Evolutionary conservation across 2,113 vertebrate genomes (phyloP), one percentile per base, ranked within the genome.

Genomic region (Paradisaea rubra): DNA sequence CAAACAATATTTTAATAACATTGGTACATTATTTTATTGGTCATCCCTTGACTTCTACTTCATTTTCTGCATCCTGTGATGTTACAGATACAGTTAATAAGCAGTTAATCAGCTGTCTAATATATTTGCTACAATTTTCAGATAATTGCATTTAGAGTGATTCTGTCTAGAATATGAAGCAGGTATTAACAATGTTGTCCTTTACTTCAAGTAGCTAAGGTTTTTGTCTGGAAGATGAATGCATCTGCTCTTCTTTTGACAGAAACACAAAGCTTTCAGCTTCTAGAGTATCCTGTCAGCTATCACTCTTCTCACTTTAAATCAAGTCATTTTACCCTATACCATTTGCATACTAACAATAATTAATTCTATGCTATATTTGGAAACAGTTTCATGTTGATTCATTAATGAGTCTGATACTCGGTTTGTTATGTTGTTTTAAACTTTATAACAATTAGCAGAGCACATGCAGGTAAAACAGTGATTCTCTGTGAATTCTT

Each of bases 361-460:
- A 97, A 98, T 98, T 97, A 98, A 96, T 97, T 97, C 95, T 97
- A 97, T 95, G 90, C 64, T 96, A 91, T 95, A 97, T 93, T 96
- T 98, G 94, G 95, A 95, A 97, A 91, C 86, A 91, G 50, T 31
- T 95, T 39, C 71, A 91, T 90, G 88, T 95, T 88, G 81, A 89
- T 93, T 93, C 33, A 69, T 89, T 96, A 97, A 97, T 96, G 85
- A 97, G 61, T 76, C 73, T 93, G 94, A 81, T 97, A 95, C 96
- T 98, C 96, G 87, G 87, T 76, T 91, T 93, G 86, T 87, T 81
- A 85, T 93, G 86, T 89, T 97, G 73, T 95, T 98, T 97, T 78
- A 97, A 97, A 86, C 66, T 96, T 95, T 78, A 69, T 94, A 78
- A 81, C 97, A 97, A 97, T 98, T 98, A 98, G 92, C 23, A 93